Base-by-base conservation (phyloP, 1,140 invertebrate genomes). In the Babylonia areolata region DNA sequence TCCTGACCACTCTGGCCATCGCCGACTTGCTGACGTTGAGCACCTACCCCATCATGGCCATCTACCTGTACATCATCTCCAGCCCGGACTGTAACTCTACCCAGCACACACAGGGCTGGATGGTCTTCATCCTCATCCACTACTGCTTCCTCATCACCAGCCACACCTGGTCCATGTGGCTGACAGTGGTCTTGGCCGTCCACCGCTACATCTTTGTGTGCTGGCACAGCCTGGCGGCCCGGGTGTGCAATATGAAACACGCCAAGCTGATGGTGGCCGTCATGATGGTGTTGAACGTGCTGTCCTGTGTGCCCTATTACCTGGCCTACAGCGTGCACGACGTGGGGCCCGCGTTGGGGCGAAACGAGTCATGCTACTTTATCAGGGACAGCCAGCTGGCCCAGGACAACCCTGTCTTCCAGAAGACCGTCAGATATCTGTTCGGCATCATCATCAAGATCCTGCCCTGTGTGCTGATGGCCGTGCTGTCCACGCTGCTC, bases 131-230 rank as follows among this genome's bases (percentile, higher is more conserved):
- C 40, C 78, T 93, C 15, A 90, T 94, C 69, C 91, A 93, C 87
- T 93, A 92, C 87, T 87, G 97, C 87, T 98, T 98, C 92, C 94
- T 95, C 9, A 94, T 95, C 96, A 97, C 98, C 0, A 95, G 97
- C 92, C 98, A 99, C 93, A 98, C 98, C 2, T 97, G 99, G 86
- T 98, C 98, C 0, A 98, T 98, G 88, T 98, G 97, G 96, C 93
- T 99, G 87, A 99, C 98, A 0, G 97, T 99, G 0, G 97, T 97
- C 0, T 93, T 99, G 78, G 98, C 98, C 0, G 96, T 99, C 6
- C 99, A 98, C 97, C 95, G 98, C 12, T 99, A 98, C 93, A 97
- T 99, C 35, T 97, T 97, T 1, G 97, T 98, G 0, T 96, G 96
- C 85, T 92, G 96, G 90, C 97, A 97, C 2, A 97, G 97, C 85